Base-by-base conservation (phyloP, 2,113 vertebrate species). In the Gobius niger region DNA sequence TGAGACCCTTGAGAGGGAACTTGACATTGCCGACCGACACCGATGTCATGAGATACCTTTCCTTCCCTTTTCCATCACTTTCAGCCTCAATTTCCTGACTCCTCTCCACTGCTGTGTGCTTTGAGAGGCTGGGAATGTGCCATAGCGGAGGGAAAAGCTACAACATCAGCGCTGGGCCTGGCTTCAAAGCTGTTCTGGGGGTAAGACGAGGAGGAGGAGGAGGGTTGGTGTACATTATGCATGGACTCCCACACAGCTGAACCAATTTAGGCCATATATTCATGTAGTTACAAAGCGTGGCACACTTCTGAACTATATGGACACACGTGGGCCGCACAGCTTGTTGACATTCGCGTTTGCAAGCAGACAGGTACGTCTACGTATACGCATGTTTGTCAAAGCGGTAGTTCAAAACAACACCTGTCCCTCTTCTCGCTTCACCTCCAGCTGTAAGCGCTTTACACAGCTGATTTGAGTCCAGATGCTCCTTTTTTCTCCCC, bases 161-260 rank as follows among this genome's bases (percentile, higher is more conserved):
- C 59, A 81, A 52, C 78, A 77, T 81, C 78, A 72, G 65, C 78
- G 54, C 72, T 54, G 69, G 62, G 78, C 44, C 44, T 71, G 70
- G 65, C 84, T 87, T 89, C 90, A 89, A 88, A 91, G 86, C 86
- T 47, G 62, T 12, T 34, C 24, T 9, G 53, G 53, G 60, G 68
- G 54, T 47, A 54, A 73, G 75, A 75, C 68, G 73, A 56, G 75
- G 75, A 77, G 74, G 73, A 12, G n/a, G 51, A 56, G 10, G 50
- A 51, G 63, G 68, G 66, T 7, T 42, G 77, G 65, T 64, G 76
- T 88, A 76, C 77, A 90, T 90, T 86, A 91, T 91, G 83, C 85
- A 89, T 82, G 76, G 63, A 75, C 85, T 87, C 87, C 85, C 80
- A 87, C 86, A 78, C 81, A 51, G 64, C 64, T 10, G 60, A 70